Evolutionary conservation across 1,140 invertebrate species (phyloP), one percentile per base, ranked within the genome.

Genomic region (Drosophila pectinifera): DNA sequence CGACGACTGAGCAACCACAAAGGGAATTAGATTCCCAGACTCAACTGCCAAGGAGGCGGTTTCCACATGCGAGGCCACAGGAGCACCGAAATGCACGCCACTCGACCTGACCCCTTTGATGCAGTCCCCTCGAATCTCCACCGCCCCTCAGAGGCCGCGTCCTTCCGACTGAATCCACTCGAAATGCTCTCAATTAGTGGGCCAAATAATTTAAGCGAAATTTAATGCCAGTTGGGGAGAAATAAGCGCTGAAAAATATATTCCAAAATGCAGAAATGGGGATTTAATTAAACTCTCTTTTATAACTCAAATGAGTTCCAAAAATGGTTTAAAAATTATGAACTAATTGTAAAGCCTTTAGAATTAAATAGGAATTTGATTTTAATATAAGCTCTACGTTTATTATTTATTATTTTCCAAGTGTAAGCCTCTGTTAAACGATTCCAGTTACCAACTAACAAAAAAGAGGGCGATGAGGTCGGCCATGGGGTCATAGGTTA

Each of bases 181-280:
- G 41, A 70, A 70, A 39, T 20, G 31, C 49, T 57, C 49, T 56
- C 67, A 70, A 70, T 70, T 70, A 70, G 67, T 70, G 64, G 63
- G 64, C 48, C 42, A 36, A 68, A 68, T 38, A 65, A 51, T 51
- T 68, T 65, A 68, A 65, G 24, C 8, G 18, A 49, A 51, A 62
- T 62, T 53, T 14, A 11, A 68, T 13, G 34, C 34, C 42, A 42
- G 55, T 34, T 61, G 22, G 18, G 34, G 6, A 26, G 36, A 68
- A 68, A 22, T 16, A n/a, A 61, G 6, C 8, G 2, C 26, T 8
- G 10, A 16, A 39, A 39, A 41, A 20, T 5, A 13, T 5, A 11
- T 11, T 22, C 6, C 6, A 13, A 13, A 26, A 56, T 11, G 13
- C 16, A 20, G 16, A 39, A 39, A 62, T 22, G 5, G 13, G 4